Conservation (phyloP, 92 coral and sea anemone genomes). For the Galaxea fascicularis region DNA sequence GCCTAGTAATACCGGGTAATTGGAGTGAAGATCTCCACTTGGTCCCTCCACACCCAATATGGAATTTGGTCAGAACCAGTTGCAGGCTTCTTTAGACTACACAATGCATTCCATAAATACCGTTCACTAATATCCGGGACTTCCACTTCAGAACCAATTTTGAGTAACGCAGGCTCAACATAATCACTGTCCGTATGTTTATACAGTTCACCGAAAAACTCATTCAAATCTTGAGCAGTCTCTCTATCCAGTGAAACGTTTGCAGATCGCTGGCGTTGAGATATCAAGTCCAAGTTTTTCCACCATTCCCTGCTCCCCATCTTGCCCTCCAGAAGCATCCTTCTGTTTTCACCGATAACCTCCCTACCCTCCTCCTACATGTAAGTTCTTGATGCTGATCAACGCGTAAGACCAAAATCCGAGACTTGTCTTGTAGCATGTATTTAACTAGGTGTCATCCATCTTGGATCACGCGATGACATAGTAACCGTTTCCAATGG, state of each 20-base stretch:
- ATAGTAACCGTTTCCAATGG: slow-evolving; percentile 47
- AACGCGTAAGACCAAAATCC: slow-evolving; percentile 38
- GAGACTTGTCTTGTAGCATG: slow-evolving; percentile 60
- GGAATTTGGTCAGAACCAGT: too few relatives aligned
- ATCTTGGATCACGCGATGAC: slow-evolving; percentile 69
- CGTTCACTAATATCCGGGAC: too few relatives aligned
- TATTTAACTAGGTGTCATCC: slow-evolving; percentile 67
- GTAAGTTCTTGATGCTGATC: slow-evolving; percentile 30
- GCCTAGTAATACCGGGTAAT: too few relatives aligned
- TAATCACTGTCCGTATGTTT: too few relatives aligned
- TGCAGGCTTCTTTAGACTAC: too few relatives aligned
- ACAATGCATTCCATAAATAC: too few relatives aligned
- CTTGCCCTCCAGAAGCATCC: too few relatives aligned
- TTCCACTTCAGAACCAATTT: slow-evolving; percentile 39
- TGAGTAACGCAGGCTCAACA: slow-evolving; percentile 10
- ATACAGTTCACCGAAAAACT: slow-evolving; percentile 53
- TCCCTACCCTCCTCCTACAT: too few relatives aligned
- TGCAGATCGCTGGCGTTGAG: slow-evolving; percentile 49
- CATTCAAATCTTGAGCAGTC: slow-evolving; percentile 45
- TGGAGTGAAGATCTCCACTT: slow-evolving; percentile 41
- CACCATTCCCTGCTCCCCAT: slow-evolving; percentile 58
- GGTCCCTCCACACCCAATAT: slow-evolving; percentile 54
- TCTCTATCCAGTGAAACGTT: too few relatives aligned
- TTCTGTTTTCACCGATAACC: slow-evolving; percentile 60
- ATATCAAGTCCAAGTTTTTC: slow-evolving; percentile 47